A percentile compares a stretch with the other conserved stretches of the same genome.
Evolutionary conservation across 2,797 vertebrate species (phyloP).

Genomic region (Urophycis tenuis): DNA sequence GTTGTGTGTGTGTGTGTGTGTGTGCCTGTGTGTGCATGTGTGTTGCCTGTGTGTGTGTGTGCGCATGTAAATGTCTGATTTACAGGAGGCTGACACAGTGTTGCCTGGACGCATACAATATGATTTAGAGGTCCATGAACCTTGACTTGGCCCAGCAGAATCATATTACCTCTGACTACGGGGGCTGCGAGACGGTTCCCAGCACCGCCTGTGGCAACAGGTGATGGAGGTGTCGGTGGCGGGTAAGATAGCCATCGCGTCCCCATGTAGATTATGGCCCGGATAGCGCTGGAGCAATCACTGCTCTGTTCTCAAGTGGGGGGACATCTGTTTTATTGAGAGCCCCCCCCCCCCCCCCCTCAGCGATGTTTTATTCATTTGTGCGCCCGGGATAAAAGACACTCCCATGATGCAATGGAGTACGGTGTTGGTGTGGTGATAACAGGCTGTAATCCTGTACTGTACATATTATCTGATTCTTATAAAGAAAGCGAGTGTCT

Average conservation of each 20-base stretch:
- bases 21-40: neutral
- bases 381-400: neutral
- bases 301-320: neutral
- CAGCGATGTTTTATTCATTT: neutral
- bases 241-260: neutral
- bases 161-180: constrained; percentile 14
- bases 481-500: no score
- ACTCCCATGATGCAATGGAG: neutral
- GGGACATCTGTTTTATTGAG: neutral
- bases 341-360: no score
- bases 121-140: constrained; percentile 31
- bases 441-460: neutral
- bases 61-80: constrained; percentile 13
- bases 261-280: neutral
- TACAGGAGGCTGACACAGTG: constrained; percentile 15
- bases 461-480: neutral
- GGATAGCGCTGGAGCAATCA: neutral
- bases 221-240: neutral
- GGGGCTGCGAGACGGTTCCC: constrained; percentile 17
- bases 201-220: constrained; percentile 7
- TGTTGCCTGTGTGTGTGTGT: neutral
- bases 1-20: neutral
- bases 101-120: neutral
- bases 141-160: neutral
- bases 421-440: neutral